Evolutionary conservation across 2,113 vertebrate species (phyloP).

Genomic region (Mola mola): DNA sequence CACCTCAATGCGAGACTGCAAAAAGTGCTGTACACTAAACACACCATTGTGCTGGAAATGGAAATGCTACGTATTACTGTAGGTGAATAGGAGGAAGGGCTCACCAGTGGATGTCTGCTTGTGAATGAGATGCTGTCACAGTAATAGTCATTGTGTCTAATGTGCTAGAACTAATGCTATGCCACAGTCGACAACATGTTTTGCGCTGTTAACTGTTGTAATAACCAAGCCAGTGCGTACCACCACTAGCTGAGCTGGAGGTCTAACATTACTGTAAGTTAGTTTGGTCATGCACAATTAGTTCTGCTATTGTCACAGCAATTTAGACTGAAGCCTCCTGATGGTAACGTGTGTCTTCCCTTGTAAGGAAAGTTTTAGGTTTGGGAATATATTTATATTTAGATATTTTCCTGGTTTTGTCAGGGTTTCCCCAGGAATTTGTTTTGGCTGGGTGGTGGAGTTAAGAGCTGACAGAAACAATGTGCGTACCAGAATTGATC

Average conservation of each 20-base stretch:
- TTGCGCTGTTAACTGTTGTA: constrained; percentile 74
- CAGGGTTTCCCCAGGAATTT: no score
- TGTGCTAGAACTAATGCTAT: constrained; percentile 74
- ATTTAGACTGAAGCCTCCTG: constrained; percentile 21
- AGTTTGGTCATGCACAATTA: constrained; percentile 46
- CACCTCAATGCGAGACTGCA: constrained; percentile 31
- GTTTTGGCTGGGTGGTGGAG: no score
- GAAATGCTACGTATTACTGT: constrained; percentile 32
- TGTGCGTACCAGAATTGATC: no score
- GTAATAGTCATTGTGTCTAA: constrained; percentile 76
- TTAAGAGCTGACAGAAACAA: no score
- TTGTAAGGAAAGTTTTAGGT: no score
- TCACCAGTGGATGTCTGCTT: constrained; percentile 3
- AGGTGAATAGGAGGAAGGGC: constrained; percentile 18
- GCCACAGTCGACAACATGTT: constrained; percentile 75
- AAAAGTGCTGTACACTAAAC: constrained; percentile 36
- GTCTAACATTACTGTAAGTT: constrained; percentile 41
- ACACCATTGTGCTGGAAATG: constrained; percentile 55
- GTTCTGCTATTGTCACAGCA: constrained; percentile 8
- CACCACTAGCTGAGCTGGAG: constrained; percentile 48
- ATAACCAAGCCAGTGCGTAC: constrained; percentile 65
- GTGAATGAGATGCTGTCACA: constrained; percentile 71
- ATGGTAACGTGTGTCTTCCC: no score
- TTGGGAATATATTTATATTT: no score
- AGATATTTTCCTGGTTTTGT: no score